A percentile compares a stretch with the other conserved stretches of the same genome.
phyloP scores from a whole-genome alignment of 2,888 invertebrate species.

The Caprella mutica region DNA sequence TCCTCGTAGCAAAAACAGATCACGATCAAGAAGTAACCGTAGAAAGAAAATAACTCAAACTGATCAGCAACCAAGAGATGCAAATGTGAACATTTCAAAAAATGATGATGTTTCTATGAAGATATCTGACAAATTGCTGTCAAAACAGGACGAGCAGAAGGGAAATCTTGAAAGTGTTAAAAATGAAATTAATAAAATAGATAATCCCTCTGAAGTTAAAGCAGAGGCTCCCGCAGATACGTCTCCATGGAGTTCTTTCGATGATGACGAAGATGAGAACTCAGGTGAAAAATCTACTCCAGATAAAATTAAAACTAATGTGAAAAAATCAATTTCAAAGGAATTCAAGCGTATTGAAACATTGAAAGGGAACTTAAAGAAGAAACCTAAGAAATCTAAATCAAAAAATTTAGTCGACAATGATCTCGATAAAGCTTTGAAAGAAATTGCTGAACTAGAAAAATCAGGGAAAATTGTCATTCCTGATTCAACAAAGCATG shows the following conservation, averaged over 20 bases:
- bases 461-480: constrained; percentile 26
- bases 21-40: no score
- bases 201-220: background rate
- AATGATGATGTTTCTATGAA: no score
- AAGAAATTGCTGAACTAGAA: constrained; percentile 33
- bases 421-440: constrained; percentile 32
- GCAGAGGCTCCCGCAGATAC: background rate
- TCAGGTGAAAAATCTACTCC: background rate
- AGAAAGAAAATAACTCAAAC: no score
- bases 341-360: background rate
- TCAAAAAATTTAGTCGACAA: constrained; percentile 20
- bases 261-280: background rate
- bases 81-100: no score
- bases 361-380: constrained; percentile 15
- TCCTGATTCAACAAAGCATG: no score
- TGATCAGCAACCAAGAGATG: no score
- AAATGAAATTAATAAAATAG: no score
- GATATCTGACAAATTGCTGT: no score
- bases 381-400: constrained; percentile 28
- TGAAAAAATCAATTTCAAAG: background rate
- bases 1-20: no score
- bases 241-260: background rate
- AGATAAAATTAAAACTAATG: background rate
- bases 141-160: no score
- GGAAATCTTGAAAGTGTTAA: no score